phyloP scores from a whole-genome alignment of 2,113 vertebrate genomes.

The Serranochromis macrocephalus region DNA sequence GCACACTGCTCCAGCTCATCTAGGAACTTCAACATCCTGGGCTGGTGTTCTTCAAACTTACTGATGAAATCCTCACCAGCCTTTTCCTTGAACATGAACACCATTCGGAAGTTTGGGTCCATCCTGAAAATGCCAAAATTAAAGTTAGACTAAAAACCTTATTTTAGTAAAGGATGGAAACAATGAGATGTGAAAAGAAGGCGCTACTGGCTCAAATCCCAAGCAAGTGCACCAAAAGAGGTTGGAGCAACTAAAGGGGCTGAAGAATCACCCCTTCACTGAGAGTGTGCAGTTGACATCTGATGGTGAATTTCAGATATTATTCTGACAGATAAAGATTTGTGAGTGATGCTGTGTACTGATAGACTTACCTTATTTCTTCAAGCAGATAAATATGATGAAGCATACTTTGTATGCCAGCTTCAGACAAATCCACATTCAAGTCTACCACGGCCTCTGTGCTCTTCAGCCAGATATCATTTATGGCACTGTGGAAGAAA shows the following conservation, averaged over 20 bases:
- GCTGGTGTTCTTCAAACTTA: background rate
- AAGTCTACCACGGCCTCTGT: no score
- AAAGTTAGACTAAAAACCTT: background rate
- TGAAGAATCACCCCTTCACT: no score
- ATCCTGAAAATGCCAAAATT: background rate
- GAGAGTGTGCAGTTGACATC: no score
- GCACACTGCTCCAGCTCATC: background rate
- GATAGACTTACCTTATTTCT: no score
- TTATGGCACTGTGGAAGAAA: no score
- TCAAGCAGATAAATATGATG: no score
- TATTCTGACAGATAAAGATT: no score
- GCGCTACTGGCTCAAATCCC: background rate
- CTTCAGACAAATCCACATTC: no score
- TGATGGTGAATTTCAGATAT: no score
- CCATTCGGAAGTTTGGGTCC: constrained; percentile 1
- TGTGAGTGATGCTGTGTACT: no score
- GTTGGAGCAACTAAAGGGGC: rapidly evolving
- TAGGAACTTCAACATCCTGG: constrained; percentile 16
- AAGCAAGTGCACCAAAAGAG: background rate
- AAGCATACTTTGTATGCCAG: no score
- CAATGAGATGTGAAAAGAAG: background rate
- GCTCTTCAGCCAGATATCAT: no score
- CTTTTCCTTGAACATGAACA: constrained; percentile 15
- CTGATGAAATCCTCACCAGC: background rate
- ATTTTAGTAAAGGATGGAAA: background rate